Percentiles rank a stretch among this genome's conserved stretches.
Conservation (phyloP, 2,888 invertebrate genomes). For the Spisula subtruncata region DNA sequence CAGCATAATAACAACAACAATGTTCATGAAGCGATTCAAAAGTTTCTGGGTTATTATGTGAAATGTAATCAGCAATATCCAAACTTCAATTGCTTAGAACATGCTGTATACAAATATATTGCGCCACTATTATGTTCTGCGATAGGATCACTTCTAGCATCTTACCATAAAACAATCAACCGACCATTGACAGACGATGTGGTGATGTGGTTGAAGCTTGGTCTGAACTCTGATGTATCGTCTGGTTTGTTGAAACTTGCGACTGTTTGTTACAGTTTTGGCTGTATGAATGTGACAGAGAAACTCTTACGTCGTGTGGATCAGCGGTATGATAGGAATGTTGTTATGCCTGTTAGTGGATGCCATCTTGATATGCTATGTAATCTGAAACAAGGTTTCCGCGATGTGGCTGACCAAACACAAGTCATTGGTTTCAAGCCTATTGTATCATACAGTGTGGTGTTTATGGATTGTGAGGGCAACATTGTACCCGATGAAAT, state of each 20-base stretch:
- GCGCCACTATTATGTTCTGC: background rate
- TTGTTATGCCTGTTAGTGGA: background rate
- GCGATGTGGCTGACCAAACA: background rate
- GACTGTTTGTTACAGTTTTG: slow-evolving; percentile 1
- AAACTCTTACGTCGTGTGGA: background rate
- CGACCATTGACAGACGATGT: background rate
- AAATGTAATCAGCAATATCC: background rate
- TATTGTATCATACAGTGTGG: background rate
- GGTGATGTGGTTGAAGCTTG: background rate
- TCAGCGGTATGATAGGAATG: background rate
- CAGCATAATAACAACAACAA: background rate
- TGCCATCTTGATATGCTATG: background rate
- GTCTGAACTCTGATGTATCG: slow-evolving; percentile 8
- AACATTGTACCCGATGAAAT: slow-evolving; percentile 26
- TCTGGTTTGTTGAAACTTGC: slow-evolving; percentile 20
- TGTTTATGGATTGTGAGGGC: slow-evolving; percentile 2
- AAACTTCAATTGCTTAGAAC: background rate
- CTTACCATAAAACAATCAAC: background rate
- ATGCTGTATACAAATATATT: background rate
- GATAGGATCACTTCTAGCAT: background rate
- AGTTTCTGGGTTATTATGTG: background rate
- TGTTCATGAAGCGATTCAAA: background rate
- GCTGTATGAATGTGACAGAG: background rate
- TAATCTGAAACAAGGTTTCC: background rate
- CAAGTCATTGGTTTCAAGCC: background rate